Evolutionary conservation across 2,113 vertebrate species (phyloP).

Genomic region (Ornithorhynchus anatinus): DNA sequence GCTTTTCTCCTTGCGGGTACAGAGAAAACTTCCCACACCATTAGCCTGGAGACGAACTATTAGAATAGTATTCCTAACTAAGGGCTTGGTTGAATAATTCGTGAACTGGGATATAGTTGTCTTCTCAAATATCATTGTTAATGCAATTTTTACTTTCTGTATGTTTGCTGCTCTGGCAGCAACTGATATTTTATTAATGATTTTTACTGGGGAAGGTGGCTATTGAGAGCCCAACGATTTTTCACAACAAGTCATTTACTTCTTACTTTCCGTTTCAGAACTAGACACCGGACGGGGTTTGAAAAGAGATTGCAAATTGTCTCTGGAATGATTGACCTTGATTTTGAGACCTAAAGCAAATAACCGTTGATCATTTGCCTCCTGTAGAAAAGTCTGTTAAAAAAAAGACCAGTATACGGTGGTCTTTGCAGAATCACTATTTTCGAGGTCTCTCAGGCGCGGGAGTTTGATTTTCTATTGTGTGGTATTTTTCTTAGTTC

Average conservation of each 20-base stretch:
- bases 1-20: neutral
- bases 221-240: neutral
- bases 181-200: conserved; percentile 15
- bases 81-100: conserved; percentile 48
- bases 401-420: too few species aligned
- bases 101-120: conserved; percentile 24
- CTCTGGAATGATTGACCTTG: neutral
- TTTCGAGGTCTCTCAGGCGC: too few species aligned
- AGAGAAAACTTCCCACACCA: neutral
- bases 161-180: conserved; percentile 29
- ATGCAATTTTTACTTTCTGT: conserved; percentile 47
- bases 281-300: neutral
- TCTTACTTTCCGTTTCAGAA: neutral
- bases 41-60: neutral
- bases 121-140: conserved; percentile 42
- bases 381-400: too few species aligned
- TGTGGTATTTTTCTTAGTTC: too few species aligned
- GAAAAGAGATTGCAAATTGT: neutral
- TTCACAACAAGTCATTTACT: neutral
- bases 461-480: too few species aligned
- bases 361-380: neutral
- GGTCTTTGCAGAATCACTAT: neutral
- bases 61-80: conserved; percentile 16
- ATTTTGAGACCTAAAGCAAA: neutral
- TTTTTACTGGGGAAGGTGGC: conserved; percentile 1